Evolutionary conservation across 2,797 vertebrate species (phyloP).

Genomic region (Sternarchorhynchus goeldii): DNA sequence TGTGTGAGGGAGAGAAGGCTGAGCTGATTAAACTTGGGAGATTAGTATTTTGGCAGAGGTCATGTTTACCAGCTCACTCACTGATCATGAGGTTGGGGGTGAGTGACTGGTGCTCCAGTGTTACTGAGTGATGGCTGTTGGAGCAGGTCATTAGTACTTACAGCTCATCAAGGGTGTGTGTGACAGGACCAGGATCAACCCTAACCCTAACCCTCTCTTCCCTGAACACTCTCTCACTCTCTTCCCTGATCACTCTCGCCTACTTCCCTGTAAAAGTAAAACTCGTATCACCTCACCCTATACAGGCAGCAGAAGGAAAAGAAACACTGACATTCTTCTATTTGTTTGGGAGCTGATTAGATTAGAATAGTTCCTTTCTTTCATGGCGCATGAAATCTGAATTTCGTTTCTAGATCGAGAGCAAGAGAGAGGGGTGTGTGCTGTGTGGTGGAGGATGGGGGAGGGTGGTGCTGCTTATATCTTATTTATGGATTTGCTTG

Average conservation of each 20-base stretch:
- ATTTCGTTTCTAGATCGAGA: slow-evolving; percentile 75
- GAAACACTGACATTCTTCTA: slow-evolving; percentile 36
- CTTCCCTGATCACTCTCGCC: no score
- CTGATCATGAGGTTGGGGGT: not conserved
- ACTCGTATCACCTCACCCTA: slow-evolving; percentile 30
- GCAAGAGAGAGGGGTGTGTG: slow-evolving; percentile 56
- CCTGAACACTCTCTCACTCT: no score
- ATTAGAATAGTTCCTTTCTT: slow-evolving; percentile 66
- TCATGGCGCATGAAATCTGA: slow-evolving; percentile 70
- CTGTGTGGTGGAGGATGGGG: slow-evolving; percentile 50
- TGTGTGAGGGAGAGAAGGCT: slow-evolving; percentile 60
- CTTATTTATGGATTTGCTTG: slow-evolving; percentile 95
- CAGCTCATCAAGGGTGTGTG: no score
- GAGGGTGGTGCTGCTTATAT: slow-evolving; percentile 78
- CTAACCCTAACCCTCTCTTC: no score
- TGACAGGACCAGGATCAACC: no score
- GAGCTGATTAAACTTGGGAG: slow-evolving; percentile 72
- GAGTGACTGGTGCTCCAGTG: not conserved
- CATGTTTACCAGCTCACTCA: slow-evolving; percentile 18
- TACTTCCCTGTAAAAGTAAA: slow-evolving; percentile 9
- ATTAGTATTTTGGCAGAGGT: slow-evolving; percentile 69
- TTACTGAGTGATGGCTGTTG: no score
- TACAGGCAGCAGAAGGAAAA: slow-evolving; percentile 27
- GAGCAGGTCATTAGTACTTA: no score
- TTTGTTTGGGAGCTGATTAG: slow-evolving; percentile 67